These are phyloP conservation scores for Drosophila recens DNA, from an alignment of 2,888 invertebrate genomes.

Conservation along the genomic window DNA sequence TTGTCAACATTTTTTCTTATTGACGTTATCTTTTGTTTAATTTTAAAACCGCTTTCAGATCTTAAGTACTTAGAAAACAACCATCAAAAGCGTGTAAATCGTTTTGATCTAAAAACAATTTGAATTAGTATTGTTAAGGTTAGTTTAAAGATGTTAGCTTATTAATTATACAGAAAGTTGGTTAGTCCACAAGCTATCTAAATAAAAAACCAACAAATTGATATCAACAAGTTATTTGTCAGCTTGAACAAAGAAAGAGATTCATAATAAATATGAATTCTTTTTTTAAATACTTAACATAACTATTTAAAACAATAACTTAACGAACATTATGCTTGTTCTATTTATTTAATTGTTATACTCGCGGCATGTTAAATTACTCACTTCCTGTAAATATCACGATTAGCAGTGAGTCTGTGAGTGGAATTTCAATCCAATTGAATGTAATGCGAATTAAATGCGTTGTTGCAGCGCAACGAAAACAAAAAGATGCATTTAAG, in stretches of 20 bases:
- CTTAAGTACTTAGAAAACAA: background rate
- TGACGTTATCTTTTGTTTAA: background rate
- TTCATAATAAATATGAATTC: background rate
- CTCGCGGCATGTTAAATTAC: constrained; percentile 66
- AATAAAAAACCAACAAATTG: background rate
- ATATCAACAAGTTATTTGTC: background rate
- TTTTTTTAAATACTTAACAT: background rate
- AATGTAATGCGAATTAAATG: constrained; percentile 75
- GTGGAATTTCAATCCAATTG: constrained; percentile 70
- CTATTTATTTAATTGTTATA: constrained; percentile 29
- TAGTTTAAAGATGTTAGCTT: background rate
- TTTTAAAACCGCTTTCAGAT: background rate
- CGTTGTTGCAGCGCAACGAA: constrained; percentile 45
- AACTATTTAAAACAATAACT: background rate
- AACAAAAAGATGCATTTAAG: constrained; percentile 60
- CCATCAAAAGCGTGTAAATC: background rate
- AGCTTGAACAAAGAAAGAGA: background rate
- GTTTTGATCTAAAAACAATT: background rate
- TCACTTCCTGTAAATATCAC: constrained; percentile 63
- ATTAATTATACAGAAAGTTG: background rate
- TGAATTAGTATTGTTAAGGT: background rate
- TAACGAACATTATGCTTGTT: constrained; percentile 17
- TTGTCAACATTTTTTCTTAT: background rate
- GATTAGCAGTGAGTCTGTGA: constrained; percentile 47
- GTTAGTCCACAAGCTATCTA: too few relatives aligned